Conservation (phyloP, 2,797 vertebrate species). For the Malurus leucopterus region DNA sequence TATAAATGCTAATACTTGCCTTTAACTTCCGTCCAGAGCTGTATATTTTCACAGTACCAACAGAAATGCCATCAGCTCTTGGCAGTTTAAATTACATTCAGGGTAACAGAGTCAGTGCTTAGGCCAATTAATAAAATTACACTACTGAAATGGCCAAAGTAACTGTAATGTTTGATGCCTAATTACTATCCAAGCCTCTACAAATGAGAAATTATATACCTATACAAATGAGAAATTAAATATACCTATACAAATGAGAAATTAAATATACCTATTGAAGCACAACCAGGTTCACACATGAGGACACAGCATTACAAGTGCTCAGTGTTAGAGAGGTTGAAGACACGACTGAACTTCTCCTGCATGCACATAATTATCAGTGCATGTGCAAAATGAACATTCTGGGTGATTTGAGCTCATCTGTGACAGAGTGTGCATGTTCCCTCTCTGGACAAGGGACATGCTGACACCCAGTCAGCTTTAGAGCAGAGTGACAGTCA, state of each 20-base stretch:
- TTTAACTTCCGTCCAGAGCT: neutral
- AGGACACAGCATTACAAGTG: neutral
- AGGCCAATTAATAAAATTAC: constrained; percentile 26
- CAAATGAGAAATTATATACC: too few relatives aligned
- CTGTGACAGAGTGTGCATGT: accelerated
- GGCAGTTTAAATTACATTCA: neutral
- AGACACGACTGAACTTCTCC: neutral
- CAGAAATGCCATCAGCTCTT: neutral
- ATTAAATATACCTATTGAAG: too few relatives aligned
- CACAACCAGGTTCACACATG: neutral
- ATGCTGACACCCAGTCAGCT: neutral
- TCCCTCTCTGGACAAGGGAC: neutral
- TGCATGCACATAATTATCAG: neutral
- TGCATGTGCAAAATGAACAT: neutral
- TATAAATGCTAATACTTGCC: neutral
- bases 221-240: too few relatives aligned
- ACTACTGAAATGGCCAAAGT: neutral
- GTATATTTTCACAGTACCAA: neutral
- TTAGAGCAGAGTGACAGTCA: neutral
- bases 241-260: too few relatives aligned
- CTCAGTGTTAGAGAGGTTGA: neutral
- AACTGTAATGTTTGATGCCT: neutral
- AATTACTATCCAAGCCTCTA: neutral
- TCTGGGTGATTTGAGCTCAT: neutral
- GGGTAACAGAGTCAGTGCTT: neutral